These are phyloP conservation scores for Micoletzkya japonica DNA, from an alignment of 2,888 invertebrate species.

Conservation along the genomic window DNA sequence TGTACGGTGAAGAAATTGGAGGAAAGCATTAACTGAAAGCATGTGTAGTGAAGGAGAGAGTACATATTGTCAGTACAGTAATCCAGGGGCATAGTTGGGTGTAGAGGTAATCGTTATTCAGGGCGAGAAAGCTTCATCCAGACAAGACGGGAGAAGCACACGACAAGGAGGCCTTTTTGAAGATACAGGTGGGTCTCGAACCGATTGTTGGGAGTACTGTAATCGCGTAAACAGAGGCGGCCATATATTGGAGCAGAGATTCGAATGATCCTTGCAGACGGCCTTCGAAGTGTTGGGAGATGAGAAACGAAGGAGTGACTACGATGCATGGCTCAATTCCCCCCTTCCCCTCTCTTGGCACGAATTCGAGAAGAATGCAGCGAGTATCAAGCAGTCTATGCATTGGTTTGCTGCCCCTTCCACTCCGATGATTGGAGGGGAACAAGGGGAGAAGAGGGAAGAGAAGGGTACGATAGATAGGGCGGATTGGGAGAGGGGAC, in stretches of 20 bases:
- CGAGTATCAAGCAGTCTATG: slow-evolving; percentile 31
- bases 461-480: background rate
- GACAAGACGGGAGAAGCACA: slow-evolving; percentile 7
- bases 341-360: slow-evolving; percentile 40
- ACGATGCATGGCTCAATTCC: slow-evolving; percentile 42
- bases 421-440: slow-evolving; percentile 2
- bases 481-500: background rate
- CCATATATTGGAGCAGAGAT: too few species aligned
- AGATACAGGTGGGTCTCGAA: background rate
- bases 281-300: slow-evolving; percentile 36
- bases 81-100: too few species aligned
- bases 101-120: too few species aligned
- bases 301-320: slow-evolving; percentile 31
- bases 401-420: slow-evolving; percentile 10
- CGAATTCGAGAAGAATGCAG: slow-evolving; percentile 35
- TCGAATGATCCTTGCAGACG: slow-evolving; percentile 28
- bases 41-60: background rate
- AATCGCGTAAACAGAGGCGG: too few species aligned
- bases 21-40: background rate
- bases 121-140: slow-evolving; percentile 14
- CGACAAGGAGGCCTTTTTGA: background rate
- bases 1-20: background rate
- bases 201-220: background rate
- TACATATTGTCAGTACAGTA: too few species aligned
- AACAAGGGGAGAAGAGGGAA: background rate